Conservation (phyloP, 2,888 invertebrate species). For the Timandra comae region DNA sequence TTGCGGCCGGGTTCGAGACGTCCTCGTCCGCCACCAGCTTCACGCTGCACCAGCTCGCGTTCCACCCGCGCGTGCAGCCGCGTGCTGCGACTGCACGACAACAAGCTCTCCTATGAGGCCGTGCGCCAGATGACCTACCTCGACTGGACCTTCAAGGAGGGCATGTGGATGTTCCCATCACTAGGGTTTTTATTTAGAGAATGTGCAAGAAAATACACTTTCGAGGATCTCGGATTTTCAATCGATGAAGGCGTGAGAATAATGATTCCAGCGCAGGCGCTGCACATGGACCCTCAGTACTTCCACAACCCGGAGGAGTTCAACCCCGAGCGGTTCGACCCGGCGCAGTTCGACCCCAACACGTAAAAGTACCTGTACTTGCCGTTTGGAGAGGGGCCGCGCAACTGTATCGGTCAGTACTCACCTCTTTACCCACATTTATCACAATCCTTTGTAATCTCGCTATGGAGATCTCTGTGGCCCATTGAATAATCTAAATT, state of each 20-base stretch:
- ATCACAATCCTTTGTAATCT: no score
- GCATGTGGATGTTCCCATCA: conserved; percentile 43
- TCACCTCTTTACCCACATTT: no score
- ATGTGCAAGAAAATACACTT: conserved; percentile 31
- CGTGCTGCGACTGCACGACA: conserved; percentile 28
- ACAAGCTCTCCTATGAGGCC: conserved; percentile 38
- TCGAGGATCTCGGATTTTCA: conserved; percentile 31
- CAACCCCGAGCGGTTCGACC: conserved; percentile 37
- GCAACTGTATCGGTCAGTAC: conserved; percentile 41
- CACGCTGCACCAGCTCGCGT: conserved; percentile 43
- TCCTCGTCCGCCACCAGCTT: conserved; percentile 42
- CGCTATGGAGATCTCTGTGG: no score
- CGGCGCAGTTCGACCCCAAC: conserved; percentile 20
- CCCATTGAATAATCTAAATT: no score
- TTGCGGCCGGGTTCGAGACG: conserved; percentile 45
- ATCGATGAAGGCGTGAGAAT: conserved; percentile 37
- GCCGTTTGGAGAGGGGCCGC: conserved; percentile 42
- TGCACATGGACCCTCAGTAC: conserved; percentile 41
- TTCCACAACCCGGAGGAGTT: conserved; percentile 40
- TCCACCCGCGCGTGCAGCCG: conserved; percentile 32
- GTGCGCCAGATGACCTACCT: conserved; percentile 40
- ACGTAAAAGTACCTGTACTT: conserved; percentile 33
- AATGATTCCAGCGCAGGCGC: conserved; percentile 34
- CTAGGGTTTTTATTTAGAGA: conserved; percentile 36
- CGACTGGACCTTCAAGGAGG: conserved; percentile 39